Evolutionary conservation across 1,140 invertebrate species (phyloP).

Genomic region (Hermetia illucens): DNA sequence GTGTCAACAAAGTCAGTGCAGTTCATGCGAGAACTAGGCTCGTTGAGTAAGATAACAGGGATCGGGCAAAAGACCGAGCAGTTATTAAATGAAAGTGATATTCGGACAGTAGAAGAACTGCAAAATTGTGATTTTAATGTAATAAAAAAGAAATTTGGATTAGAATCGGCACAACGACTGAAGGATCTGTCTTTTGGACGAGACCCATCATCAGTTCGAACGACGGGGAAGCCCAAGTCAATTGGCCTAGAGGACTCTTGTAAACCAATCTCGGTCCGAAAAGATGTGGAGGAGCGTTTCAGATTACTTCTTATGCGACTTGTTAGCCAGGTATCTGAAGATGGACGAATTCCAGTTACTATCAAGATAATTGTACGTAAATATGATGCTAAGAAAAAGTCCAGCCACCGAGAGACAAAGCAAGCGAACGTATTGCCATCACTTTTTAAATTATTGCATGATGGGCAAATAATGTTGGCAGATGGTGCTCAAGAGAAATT

Average conservation of each 20-base stretch:
- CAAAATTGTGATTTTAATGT: slow-evolving; percentile 42
- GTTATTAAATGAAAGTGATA: slow-evolving; percentile 43
- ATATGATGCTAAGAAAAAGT: slow-evolving; percentile 38
- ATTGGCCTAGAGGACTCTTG: slow-evolving; percentile 63
- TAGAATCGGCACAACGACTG: slow-evolving; percentile 48
- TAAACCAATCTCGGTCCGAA: slow-evolving; percentile 48
- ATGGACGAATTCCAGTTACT: slow-evolving; percentile 57
- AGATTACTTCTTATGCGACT: slow-evolving; percentile 48
- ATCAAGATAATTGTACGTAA: slow-evolving; percentile 59
- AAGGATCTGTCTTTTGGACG: slow-evolving; percentile 53
- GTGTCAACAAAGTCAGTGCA: slow-evolving; percentile 47
- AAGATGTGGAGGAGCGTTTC: slow-evolving; percentile 54
- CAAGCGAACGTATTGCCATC: slow-evolving; percentile 53
- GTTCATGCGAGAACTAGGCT: slow-evolving; percentile 45
- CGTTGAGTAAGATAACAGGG: slow-evolving; percentile 49
- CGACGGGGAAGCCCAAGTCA: slow-evolving; percentile 48
- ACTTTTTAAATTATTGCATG: slow-evolving; percentile 37
- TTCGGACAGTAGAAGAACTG: slow-evolving; percentile 47
- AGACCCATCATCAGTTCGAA: slow-evolving; percentile 52
- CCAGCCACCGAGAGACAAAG: slow-evolving; percentile 52
- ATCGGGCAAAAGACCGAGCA: slow-evolving; percentile 53
- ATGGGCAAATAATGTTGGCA: slow-evolving; percentile 34
- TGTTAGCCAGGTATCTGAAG: slow-evolving; percentile 52
- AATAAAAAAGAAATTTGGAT: slow-evolving; percentile 43
- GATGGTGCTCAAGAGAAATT: slow-evolving; percentile 46